Conservation (phyloP, 1,140 invertebrate genomes). For the Drosophila sp. region DNA sequence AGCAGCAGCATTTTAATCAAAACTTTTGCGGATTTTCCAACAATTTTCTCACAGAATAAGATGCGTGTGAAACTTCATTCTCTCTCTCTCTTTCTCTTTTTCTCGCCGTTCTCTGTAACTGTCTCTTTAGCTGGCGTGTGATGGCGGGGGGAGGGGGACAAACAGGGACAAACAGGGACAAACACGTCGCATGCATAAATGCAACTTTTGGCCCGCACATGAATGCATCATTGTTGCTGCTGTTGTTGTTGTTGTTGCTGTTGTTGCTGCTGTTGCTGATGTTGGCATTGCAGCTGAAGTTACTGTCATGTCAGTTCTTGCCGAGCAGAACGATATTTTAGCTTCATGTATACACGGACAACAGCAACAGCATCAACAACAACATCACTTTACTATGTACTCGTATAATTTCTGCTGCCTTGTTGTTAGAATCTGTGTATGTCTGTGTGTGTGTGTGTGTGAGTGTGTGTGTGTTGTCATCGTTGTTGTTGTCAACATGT, state of each 20-base stretch:
- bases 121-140: slow-evolving; percentile 41
- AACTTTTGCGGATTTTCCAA: background rate
- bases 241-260: slow-evolving; percentile 40
- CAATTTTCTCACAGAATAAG: background rate
- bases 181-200: slow-evolving; percentile 73
- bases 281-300: slow-evolving; percentile 63
- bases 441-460: slow-evolving; percentile 57
- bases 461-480: slow-evolving; percentile 66
- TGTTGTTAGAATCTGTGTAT: slow-evolving; percentile 31
- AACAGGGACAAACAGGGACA: slow-evolving; percentile 13
- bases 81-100: background rate
- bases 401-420: slow-evolving; percentile 65
- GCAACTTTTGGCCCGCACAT: slow-evolving; percentile 57
- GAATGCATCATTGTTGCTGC: slow-evolving; percentile 16
- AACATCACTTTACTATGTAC: slow-evolving; percentile 38
- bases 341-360: slow-evolving; percentile 45
- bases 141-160: background rate
- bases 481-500: slow-evolving; percentile 76
- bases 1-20: too few species aligned
- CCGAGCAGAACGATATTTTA: slow-evolving; percentile 68
- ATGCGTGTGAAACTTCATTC: slow-evolving; percentile 1
- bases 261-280: slow-evolving; percentile 27
- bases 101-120: background rate
- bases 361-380: slow-evolving; percentile 30
- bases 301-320: slow-evolving; percentile 72